Base-by-base conservation (phyloP, 2,797 vertebrate species). In the Pelobates cultripes region DNA sequence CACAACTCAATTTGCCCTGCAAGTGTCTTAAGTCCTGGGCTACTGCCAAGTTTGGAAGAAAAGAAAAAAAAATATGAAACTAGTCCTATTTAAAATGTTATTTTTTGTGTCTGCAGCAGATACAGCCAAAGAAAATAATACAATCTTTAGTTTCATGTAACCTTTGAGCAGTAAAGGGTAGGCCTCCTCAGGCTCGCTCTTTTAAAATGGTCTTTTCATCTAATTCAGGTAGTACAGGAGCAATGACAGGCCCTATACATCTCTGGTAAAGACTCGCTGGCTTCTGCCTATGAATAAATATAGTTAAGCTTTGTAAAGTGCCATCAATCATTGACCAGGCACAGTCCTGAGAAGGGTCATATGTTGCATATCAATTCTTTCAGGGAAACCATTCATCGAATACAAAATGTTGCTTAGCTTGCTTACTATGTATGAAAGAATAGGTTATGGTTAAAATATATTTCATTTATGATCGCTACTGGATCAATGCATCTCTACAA, bases 301-400 rank as follows among this genome's bases (percentile, higher is more conserved):
- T 40, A 10, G 6, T 17, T 40, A 7, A 40, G 61, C 42, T 41
- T 8, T 14, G 47, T 40, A 9, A 74, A 61, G 72, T 60, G 6
- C 4, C 4, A 53, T 79, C 57, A 79, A 79, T 79, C 57, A 63
- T 79, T 79, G n/a, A 69, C 51, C 4, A 41, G 40, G 40, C 7
- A 7, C 4, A 12, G 47, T 51, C 12, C 28, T 77, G 44, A 7
- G 64, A 69, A 57, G 45, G 12, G 75, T 68, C 66, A 68, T 40
- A 7, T 40, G 43, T n/a, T 45, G 73, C 42, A 28, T 17, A 61
- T 63, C 73, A 43, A 28, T 67, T 67, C 63, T 57, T 41, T 9
- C 44, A 13, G 60, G 28, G 45, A 67, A 47, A 8, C 53, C 74
- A 67, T 45, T 7, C 57, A 15, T 42, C 28, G 28, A 28, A 28